Evolutionary conservation across 2,888 invertebrate species (phyloP).

Genomic region (Bellardia pandia): DNA sequence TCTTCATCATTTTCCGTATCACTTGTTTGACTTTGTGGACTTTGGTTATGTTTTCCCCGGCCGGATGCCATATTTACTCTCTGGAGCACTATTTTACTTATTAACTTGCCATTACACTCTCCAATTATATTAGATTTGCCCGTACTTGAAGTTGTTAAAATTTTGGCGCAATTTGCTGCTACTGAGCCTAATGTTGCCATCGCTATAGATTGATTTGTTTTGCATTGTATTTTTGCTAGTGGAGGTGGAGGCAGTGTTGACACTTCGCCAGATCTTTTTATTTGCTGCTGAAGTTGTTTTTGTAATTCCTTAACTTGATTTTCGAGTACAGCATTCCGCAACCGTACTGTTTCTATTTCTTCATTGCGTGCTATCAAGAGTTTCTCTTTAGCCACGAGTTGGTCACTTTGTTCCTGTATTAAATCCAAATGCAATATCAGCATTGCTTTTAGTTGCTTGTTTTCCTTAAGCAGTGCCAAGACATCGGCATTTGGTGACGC

Average conservation of each 20-base stretch:
- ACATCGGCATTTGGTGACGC: conserved; percentile 76
- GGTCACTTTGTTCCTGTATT: conserved; percentile 95
- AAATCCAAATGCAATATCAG: conserved; percentile 93
- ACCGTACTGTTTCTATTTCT: conserved; percentile 92
- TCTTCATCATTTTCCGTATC: conserved; percentile 74
- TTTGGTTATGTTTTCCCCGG: conserved; percentile 51
- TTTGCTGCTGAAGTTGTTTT: conserved; percentile 75
- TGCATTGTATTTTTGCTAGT: conserved; percentile 75
- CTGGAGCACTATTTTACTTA: conserved; percentile 81
- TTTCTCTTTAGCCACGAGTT: conserved; percentile 91
- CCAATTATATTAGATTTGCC: conserved; percentile 66
- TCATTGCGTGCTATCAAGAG: conserved; percentile 88
- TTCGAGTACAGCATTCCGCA: conserved; percentile 78
- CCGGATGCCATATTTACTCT: conserved; percentile 75
- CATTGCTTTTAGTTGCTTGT: conserved; percentile 88
- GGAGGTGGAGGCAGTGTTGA: conserved; percentile 75
- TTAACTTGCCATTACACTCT: conserved; percentile 80
- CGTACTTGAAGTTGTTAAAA: conserved; percentile 20
- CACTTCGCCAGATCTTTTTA: conserved; percentile 75
- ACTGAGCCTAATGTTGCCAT: conserved; percentile 4
- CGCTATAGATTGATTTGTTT: conserved; percentile 68
- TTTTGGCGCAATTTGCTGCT: conserved; percentile 40
- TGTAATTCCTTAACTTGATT: conserved; percentile 77
- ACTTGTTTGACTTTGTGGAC: conserved; percentile 69
- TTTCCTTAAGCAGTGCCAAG: conserved; percentile 82